Evolutionary conservation across 2,888 invertebrate species (phyloP), one percentile per base, ranked within the genome.

Genomic region (Amaurobius ferox): DNA sequence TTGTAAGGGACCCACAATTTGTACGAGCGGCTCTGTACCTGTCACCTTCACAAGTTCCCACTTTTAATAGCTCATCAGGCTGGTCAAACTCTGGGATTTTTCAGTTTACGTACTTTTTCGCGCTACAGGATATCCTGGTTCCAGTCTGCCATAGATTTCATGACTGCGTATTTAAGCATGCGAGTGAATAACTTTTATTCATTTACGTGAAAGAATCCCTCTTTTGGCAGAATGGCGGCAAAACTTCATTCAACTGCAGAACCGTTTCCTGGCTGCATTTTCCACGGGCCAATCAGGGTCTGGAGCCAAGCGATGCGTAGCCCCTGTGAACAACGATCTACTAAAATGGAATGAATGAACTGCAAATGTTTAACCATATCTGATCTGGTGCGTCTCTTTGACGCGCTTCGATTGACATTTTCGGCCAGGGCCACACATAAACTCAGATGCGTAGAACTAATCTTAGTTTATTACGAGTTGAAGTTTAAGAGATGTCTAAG

Each of bases 171-270:
- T 55, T 55, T 23, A 5, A 44, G 5, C 55, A 23, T 23, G 55
- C 23, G 55, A 55, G 23, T 23, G 55, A 55, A 19, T 55, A 16
- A 23, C 5, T 55, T 1, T 3, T 3, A 23, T 44, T 44, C 44
- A 1, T 55, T 55, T 55, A 55, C 55, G 55, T 23, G 64, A 66
- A 66, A 32, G 64, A 32, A 32, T n/a, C n/a, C 30, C 32, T 79
- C 71, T 48, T 62, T 80, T 30, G 28, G 55, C 29, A 48, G 61
- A 62, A 76, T 64, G 64, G 35, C 55, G 30, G 55, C 55, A 71
- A 76, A 77, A 67, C 66, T 71, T 71, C 83, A 83, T 83, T 83
- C 77, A 71, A 72, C 77, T 83, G 83, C 64, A 83, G 83, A 83
- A 83, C 83, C 83, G 83, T 72, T 83, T 83, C 83, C 83, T 83